Percentiles rank a stretch among this genome's conserved stretches.
phyloP scores from a whole-genome alignment of 2,888 invertebrate species.

The Macroteleia sp. region DNA sequence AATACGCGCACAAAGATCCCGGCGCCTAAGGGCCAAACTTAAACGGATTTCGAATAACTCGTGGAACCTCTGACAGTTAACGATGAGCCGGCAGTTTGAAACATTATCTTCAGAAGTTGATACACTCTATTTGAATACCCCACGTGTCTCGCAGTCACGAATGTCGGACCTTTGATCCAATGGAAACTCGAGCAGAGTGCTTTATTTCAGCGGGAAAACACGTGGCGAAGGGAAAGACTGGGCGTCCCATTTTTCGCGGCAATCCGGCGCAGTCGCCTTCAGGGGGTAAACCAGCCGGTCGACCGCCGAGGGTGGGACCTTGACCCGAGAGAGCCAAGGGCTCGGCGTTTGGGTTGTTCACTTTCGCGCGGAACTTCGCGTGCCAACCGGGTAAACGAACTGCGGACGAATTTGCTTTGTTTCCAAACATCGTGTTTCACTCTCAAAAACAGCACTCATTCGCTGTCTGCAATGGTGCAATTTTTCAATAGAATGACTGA shows the following conservation, averaged over 20 bases:
- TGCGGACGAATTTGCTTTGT: conserved; percentile 18
- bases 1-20: conserved; percentile 24
- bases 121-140: not conserved
- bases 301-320: conserved; percentile 72
- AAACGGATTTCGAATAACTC: conserved; percentile 35
- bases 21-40: conserved; percentile 40
- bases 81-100: conserved; percentile 7
- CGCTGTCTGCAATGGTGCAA: not conserved
- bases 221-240: conserved; percentile 14
- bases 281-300: conserved; percentile 73
- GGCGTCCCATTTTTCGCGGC: conserved; percentile 52
- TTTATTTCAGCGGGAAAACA: conserved; percentile 24
- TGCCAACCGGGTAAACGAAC: conserved; percentile 36
- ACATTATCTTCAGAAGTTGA: not conserved
- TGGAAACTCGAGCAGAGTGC: not conserved
- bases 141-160: not conserved
- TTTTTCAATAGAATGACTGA: conserved; percentile 14
- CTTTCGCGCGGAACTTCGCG: conserved; percentile 60
- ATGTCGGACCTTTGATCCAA: not conserved
- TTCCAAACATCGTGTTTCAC: conserved; percentile 15
- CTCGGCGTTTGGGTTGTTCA: conserved; percentile 76
- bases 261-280: conserved; percentile 45
- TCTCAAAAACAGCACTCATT: conserved; percentile 2
- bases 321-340: conserved; percentile 75
- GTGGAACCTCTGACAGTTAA: conserved; percentile 10